Evolutionary conservation across 2,113 vertebrate genomes (phyloP).

Genomic region (Callipepla californica): DNA sequence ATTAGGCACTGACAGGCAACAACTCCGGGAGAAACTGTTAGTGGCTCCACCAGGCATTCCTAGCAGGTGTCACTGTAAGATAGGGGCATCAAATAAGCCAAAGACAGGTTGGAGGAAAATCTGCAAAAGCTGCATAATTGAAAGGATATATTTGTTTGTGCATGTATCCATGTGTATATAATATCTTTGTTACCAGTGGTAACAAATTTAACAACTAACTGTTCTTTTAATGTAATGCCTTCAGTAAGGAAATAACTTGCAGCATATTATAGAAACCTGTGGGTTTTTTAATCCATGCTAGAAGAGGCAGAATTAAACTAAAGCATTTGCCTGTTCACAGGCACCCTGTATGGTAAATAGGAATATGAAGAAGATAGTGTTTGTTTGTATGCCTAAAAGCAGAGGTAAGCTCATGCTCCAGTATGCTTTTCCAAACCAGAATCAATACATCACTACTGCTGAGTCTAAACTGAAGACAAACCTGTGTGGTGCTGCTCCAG

Average conservation of each 20-base stretch:
- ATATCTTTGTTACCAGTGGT: neutral
- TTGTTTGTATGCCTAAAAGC: accelerated
- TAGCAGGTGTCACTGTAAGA: slow-evolving; percentile 29
- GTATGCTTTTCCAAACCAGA: neutral
- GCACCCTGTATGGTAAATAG: neutral
- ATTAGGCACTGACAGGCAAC: neutral
- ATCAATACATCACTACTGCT: neutral
- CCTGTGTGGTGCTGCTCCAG: neutral
- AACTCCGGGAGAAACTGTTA: neutral
- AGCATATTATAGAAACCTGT: neutral
- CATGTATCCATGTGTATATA: neutral
- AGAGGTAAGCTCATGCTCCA: accelerated
- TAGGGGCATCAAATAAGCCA: neutral
- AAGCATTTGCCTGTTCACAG: neutral
- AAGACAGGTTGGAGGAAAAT: neutral
- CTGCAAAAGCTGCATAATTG: neutral
- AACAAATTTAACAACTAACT: neutral
- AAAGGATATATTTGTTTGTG: neutral
- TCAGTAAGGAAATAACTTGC: neutral
- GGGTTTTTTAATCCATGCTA: accelerated
- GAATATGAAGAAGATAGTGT: neutral
- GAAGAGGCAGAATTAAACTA: neutral
- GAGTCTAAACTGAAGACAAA: neutral
- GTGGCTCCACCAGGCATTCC: neutral
- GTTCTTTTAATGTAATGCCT: neutral